phyloP scores from a whole-genome alignment of 1,140 invertebrate genomes.

The Sesamia nonagrioides region DNA sequence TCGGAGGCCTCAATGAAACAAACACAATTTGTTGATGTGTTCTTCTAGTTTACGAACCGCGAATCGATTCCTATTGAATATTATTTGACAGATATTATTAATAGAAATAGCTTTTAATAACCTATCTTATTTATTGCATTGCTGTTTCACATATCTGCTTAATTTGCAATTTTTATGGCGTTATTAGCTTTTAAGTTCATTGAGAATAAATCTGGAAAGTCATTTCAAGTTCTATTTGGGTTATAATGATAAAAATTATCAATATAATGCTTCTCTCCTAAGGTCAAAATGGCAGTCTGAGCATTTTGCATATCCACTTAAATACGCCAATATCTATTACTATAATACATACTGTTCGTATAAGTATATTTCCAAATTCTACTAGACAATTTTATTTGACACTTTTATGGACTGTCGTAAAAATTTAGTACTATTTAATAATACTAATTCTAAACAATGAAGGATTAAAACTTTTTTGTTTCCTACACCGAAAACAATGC shows the following conservation, averaged over 20 bases:
- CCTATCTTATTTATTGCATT: conserved; percentile 1
- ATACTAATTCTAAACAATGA: conserved; percentile 53
- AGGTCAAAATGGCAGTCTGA: neutral
- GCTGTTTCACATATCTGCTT: neutral
- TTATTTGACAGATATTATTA: conserved; percentile 5
- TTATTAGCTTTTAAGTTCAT: neutral
- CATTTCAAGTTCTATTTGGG: neutral
- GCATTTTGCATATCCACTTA: neutral
- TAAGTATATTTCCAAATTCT: no score
- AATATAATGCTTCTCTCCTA: neutral
- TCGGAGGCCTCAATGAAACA: conserved; percentile 13
- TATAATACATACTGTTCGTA: no score
- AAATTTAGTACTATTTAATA: conserved; percentile 42
- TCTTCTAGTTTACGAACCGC: neutral
- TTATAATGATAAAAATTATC: neutral
- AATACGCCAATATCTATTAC: neutral
- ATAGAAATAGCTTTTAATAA: conserved; percentile 3
- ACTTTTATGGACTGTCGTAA: conserved; percentile 22
- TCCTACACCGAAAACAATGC: conserved; percentile 76
- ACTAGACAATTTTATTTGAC: conserved; percentile 42
- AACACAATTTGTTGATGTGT: neutral
- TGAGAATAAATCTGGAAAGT: neutral
- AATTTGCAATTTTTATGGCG: neutral
- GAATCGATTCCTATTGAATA: neutral
- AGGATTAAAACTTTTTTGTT: conserved; percentile 67